Base-by-base conservation (phyloP, 2,797 vertebrate species). In the Sciurus vulgaris region DNA sequence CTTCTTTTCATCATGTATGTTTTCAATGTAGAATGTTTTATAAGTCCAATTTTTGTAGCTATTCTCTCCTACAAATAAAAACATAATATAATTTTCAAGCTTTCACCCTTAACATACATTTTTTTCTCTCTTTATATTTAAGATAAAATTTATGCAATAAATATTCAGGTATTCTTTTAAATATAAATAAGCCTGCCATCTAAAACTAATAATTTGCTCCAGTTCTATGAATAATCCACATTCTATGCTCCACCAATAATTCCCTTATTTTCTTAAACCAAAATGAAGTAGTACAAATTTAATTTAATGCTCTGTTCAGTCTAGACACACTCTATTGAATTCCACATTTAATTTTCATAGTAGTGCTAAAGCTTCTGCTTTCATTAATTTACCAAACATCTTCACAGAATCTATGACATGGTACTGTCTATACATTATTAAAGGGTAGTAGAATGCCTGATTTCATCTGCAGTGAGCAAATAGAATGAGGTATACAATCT, bases 321-420 rank as follows among this genome's bases (percentile, higher is more conserved):
- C 86, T 90, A 96, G 85, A 97, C 96, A 98, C 86, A 93, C 93
- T 85, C 96, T 97, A 96, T 38, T 98, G 93, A 97, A 97, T 97
- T 85, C 72, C 33, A 26, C 76, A 96, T 96, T 97, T 97, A 97
- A 95, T 97, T 97, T 98, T 97, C 89, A 96, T 56, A 91, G 83
- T 94, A 92, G 92, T 95, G 51, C 86, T 91, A 38, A 95, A 96
- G 93, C 90, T 86, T 97, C 96, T 59, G 84, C 74, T 87, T 96
- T 88, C 89, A 94, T 97, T 98, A 96, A 98, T 97, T 97, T 95
- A 96, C 74, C 95, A 61, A 96, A 65, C 1, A 14, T 61, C 77
- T 33, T 74, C 95, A 97, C 97, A 96, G 95, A 97, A 93, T 18
- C 85, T 96, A 95, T 94, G 94, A 97, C 97, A 94, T 51, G 89